Base-by-base conservation (phyloP, 1,140 invertebrate species). In the Gonioctena quinquepunctata region DNA sequence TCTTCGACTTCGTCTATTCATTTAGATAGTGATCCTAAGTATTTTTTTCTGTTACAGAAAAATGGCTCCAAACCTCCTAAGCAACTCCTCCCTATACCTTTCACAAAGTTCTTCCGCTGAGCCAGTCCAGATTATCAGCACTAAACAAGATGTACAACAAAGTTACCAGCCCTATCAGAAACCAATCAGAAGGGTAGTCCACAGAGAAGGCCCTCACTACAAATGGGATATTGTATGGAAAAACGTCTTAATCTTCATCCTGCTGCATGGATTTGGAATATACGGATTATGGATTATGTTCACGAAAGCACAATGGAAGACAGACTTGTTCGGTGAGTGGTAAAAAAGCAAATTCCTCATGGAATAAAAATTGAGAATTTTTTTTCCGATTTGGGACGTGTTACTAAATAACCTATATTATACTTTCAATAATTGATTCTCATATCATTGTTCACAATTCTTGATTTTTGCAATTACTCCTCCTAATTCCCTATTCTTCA, bases 61-160 rank as follows among this genome's bases (percentile, higher is more conserved):
- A 26, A 82, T 82, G 80, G 77, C 80, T 48, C 80, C 80, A 26
- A 82, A 80, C 65, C 62, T 82, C 7, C 72, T 80, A 61, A 49
- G 64, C 11, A 78, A 77, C 33, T 71, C 74, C 16, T 42, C 56
- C 2, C 26, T 25, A 16, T 59, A n/a, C 23, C 0, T 59, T 11
- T 74, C n/a, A n/a, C 78, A 2, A 70, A 73, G n/a, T 61, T 79
- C 57, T 77, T 81, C 68, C 64, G 70, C 75, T 0, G 77, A 80
- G 28, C 78, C 80, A n/a, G 72, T 81, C 60, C 72, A 72, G 48
- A 76, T 77, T 13, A 69, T 72, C 13, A 54, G 60, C 66, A 57
- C 42, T 23, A 64, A 57, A 68, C 52, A 71, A 70, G 11, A 72
- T 71, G 52, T 48, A 22, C 50, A 27, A 23, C 42, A 56, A 23